Conservation (phyloP, 2,888 invertebrate genomes). For the Choreutis nemorana region DNA sequence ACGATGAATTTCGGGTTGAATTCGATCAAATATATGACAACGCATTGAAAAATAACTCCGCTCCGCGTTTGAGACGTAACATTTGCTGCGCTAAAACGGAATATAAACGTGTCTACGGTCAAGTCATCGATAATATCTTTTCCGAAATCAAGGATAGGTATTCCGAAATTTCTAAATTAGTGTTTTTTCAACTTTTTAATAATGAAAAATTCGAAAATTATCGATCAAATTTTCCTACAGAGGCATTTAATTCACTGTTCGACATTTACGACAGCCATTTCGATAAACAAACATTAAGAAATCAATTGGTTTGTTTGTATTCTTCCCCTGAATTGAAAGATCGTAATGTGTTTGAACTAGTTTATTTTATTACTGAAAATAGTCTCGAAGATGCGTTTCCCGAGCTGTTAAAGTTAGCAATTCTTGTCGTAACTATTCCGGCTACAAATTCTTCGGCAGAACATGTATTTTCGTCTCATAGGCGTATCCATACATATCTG, state of each 20-base stretch:
- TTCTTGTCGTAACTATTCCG: constrained; percentile 3
- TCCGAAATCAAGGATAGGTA: neutral
- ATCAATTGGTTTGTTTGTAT: neutral
- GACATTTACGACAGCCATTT: neutral
- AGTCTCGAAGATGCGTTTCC: constrained; percentile 1
- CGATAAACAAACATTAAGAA: constrained; percentile 1
- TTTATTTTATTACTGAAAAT: constrained; percentile 1
- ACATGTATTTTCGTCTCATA: constrained; percentile 4
- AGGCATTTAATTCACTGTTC: constrained; percentile 1
- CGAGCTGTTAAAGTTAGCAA: neutral
- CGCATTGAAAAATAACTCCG: neutral
- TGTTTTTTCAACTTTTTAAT: constrained; percentile 1
- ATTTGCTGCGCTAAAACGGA: neutral
- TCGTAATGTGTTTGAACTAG: neutral
- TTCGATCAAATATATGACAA: neutral
- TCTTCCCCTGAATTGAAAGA: neutral
- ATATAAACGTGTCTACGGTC: neutral
- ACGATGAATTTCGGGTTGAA: neutral
- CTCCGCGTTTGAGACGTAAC: constrained; percentile 1
- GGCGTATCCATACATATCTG: constrained; percentile 4
- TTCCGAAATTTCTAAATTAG: constrained; percentile 1
- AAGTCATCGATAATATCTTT: neutral
- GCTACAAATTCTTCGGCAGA: constrained; percentile 5
- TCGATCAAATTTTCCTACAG: constrained; percentile 1
- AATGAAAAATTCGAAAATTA: neutral